Evolutionary conservation across 2,888 invertebrate species (phyloP).

Genomic region (Anarsia innoxiella): DNA sequence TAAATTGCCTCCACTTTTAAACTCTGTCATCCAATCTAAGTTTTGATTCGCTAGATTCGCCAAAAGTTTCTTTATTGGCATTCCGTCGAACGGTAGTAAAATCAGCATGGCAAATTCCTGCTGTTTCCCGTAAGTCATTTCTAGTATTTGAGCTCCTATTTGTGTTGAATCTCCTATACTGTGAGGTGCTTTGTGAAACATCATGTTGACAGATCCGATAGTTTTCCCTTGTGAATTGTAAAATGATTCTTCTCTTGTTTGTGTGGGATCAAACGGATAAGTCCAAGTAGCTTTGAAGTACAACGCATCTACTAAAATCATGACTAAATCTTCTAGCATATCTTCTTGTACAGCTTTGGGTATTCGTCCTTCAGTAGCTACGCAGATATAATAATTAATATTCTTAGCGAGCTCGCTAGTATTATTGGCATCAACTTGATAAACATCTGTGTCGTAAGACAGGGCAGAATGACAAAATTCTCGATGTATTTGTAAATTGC

Average conservation of each 20-base stretch:
- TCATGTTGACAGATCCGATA: constrained; percentile 81
- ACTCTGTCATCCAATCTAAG: constrained; percentile 64
- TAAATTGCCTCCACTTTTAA: constrained; percentile 52
- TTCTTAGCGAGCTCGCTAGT: constrained; percentile 59
- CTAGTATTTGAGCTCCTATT: constrained; percentile 77
- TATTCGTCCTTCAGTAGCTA: constrained; percentile 81
- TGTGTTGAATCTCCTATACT: constrained; percentile 66
- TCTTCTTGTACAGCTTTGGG: constrained; percentile 75
- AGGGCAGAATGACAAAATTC: constrained; percentile 58
- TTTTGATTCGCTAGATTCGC: constrained; percentile 63
- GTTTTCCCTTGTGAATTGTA: constrained; percentile 72
- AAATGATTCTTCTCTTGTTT: constrained; percentile 73
- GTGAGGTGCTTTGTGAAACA: constrained; percentile 79
- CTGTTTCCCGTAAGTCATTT: constrained; percentile 80
- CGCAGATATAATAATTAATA: constrained; percentile 81
- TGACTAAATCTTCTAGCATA: constrained; percentile 48
- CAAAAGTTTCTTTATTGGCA: constrained; percentile 63
- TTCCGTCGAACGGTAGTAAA: constrained; percentile 76
- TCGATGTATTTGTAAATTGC: constrained; percentile 42
- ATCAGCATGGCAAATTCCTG: constrained; percentile 79
- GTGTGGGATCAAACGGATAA: constrained; percentile 75
- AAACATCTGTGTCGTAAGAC: constrained; percentile 70
- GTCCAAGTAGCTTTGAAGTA: constrained; percentile 85
- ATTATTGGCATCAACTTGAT: constrained; percentile 73
- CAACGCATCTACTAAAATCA: constrained; percentile 80